Conservation (phyloP, 2,888 invertebrate species). For the Lagria hirta region DNA sequence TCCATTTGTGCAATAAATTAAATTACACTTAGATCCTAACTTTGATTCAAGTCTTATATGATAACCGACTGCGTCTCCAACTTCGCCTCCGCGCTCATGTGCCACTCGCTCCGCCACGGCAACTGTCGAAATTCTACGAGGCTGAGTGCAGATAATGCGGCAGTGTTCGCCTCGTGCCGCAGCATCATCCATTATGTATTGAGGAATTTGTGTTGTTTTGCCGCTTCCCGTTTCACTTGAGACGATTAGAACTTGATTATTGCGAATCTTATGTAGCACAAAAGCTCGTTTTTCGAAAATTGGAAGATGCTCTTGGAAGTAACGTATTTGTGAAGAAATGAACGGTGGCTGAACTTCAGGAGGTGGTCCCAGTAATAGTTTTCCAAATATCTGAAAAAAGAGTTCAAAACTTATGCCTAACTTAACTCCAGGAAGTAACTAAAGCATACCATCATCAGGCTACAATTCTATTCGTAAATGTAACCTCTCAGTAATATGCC, state of each 20-base stretch:
- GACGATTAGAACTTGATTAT: slow-evolving; percentile 72
- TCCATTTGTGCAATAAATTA: slow-evolving; percentile 92
- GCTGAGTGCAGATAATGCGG: slow-evolving; percentile 91
- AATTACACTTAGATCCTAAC: slow-evolving; percentile 74
- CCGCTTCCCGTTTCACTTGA: slow-evolving; percentile 90
- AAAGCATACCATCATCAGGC: too few relatives aligned
- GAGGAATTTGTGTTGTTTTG: slow-evolving; percentile 95
- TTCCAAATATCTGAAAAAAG: too few relatives aligned
- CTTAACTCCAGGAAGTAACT: too few relatives aligned
- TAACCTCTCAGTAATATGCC: too few relatives aligned
- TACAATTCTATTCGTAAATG: too few relatives aligned
- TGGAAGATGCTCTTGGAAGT: slow-evolving; percentile 68
- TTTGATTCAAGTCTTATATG: slow-evolving; percentile 90
- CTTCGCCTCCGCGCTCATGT: slow-evolving; percentile 59
- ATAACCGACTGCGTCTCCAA: slow-evolving; percentile 62
- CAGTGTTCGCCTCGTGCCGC: slow-evolving; percentile 64
- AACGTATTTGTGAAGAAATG: slow-evolving; percentile 38
- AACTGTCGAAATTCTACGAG: slow-evolving; percentile 86
- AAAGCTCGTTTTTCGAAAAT: slow-evolving; percentile 66
- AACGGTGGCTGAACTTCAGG: slow-evolving; percentile 9
- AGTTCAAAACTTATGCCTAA: too few relatives aligned
- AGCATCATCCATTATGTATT: slow-evolving; percentile 82
- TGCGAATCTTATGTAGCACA: slow-evolving; percentile 66
- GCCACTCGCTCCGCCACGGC: slow-evolving; percentile 86
- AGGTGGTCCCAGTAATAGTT: slow-evolving; percentile 44